Percentiles rank a stretch among this genome's conserved stretches.
These are phyloP conservation scores for Pelosia muscerda DNA, from an alignment of 2,888 invertebrate genomes.

Conservation along the genomic window DNA sequence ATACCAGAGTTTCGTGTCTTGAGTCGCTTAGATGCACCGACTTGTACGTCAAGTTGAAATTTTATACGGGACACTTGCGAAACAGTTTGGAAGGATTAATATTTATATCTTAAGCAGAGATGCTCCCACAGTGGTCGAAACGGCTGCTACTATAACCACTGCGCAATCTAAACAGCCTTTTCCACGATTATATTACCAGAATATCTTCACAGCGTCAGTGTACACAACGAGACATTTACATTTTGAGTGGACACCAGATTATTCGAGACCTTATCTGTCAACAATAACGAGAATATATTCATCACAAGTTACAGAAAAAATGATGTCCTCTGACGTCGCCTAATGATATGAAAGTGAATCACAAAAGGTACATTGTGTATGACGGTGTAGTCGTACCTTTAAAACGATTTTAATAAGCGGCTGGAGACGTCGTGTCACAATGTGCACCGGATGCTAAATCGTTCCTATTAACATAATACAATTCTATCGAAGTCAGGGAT, in stretches of 20 bases:
- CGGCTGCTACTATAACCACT: not conserved
- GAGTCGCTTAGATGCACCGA: no score
- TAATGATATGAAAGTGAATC: conserved; percentile 40
- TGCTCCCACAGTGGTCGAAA: not conserved
- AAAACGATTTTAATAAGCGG: conserved; percentile 65
- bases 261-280: conserved; percentile 37
- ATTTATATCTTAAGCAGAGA: not conserved
- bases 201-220: conserved; percentile 13
- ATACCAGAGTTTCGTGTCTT: no score
- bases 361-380: conserved; percentile 62
- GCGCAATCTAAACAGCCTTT: not conserved
- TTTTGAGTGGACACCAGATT: conserved; percentile 30
- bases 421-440: conserved; percentile 60
- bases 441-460: conserved; percentile 72
- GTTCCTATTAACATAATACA: conserved; percentile 73
- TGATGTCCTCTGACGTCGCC: conserved; percentile 29
- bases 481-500: conserved; percentile 56
- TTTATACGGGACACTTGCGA: no score
- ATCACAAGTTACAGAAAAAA: conserved; percentile 35
- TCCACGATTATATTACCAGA: not conserved
- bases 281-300: conserved; percentile 34
- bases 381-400: conserved; percentile 54
- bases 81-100: not conserved
- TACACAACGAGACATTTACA: conserved; percentile 39
- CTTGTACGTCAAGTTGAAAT: no score